Conservation (phyloP, 1,140 invertebrate genomes). For the Drosophila seguyi region DNA sequence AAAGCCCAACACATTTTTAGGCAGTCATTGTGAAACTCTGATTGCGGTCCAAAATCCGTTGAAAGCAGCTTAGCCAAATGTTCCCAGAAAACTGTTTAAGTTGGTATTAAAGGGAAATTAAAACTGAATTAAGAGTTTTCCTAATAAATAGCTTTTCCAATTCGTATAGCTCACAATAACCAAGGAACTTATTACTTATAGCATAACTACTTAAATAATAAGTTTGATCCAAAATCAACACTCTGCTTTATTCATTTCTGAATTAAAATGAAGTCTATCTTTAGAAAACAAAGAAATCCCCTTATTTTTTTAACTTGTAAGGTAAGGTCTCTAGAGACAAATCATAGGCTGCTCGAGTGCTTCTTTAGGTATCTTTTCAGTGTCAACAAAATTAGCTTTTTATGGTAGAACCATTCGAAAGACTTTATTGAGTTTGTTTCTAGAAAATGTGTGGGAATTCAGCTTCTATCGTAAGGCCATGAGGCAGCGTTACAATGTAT, state of each 20-base stretch:
- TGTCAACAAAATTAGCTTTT: conserved; percentile 10
- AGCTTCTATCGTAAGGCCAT: conserved; percentile 12
- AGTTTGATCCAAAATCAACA: neutral
- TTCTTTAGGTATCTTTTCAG: neutral
- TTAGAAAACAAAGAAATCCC: neutral
- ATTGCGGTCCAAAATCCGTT: conserved; percentile 11
- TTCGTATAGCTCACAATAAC: too few species aligned
- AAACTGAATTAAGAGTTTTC: neutral
- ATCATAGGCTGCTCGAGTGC: neutral
- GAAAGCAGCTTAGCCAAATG: conserved; percentile 5
- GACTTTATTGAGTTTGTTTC: conserved; percentile 16
- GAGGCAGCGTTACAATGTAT: conserved; percentile 15
- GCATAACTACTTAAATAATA: neutral
- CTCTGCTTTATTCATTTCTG: neutral
- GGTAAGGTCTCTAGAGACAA: neutral
- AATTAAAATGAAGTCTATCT: neutral
- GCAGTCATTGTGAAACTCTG: conserved; percentile 7
- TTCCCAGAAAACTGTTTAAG: neutral
- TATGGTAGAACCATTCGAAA: conserved; percentile 17
- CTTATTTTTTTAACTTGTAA: neutral
- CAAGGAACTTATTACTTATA: too few species aligned
- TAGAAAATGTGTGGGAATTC: conserved; percentile 26
- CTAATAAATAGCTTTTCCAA: too few species aligned
- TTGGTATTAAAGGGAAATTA: too few species aligned
- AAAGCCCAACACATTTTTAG: neutral